Percentiles rank a stretch among this genome's conserved stretches.
phyloP scores from a whole-genome alignment of 2,113 vertebrate species.

The Trichechus manatus region DNA sequence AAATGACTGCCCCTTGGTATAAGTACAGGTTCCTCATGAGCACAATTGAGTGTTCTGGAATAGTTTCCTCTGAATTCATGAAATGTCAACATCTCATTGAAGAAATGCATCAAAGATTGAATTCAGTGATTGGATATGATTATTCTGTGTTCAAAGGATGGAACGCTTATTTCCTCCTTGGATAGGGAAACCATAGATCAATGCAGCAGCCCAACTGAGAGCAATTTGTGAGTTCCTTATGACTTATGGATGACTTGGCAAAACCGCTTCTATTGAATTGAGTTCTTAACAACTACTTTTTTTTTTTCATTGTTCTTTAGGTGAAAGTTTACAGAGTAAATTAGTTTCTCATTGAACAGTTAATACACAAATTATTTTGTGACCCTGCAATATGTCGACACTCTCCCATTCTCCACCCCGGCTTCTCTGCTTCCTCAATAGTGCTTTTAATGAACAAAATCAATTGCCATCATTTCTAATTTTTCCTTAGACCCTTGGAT shows the following conservation, averaged over 20 bases:
- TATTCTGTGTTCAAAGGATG: background rate
- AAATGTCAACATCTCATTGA: slow-evolving; percentile 7
- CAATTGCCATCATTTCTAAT: background rate
- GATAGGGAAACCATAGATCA: background rate
- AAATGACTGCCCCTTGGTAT: no score
- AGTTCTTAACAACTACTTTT: background rate
- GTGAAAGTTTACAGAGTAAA: no score
- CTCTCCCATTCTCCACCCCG: no score
- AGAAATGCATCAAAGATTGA: background rate
- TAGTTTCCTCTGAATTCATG: background rate
- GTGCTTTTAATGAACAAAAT: background rate
- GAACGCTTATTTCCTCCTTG: background rate
- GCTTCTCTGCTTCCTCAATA: background rate
- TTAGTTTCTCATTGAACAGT: no score
- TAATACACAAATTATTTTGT: no score
- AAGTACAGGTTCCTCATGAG: no score
- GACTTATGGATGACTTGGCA: background rate
- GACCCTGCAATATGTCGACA: no score
- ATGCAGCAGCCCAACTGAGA: background rate
- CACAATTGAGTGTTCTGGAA: no score
- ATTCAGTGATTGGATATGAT: background rate
- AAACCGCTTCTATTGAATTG: slow-evolving; percentile 10
- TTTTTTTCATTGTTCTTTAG: no score
- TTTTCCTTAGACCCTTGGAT: background rate
- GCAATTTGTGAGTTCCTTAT: slow-evolving; percentile 1